Base-by-base conservation (phyloP, 1,140 invertebrate genomes). In the Vollenhovia emeryi region DNA sequence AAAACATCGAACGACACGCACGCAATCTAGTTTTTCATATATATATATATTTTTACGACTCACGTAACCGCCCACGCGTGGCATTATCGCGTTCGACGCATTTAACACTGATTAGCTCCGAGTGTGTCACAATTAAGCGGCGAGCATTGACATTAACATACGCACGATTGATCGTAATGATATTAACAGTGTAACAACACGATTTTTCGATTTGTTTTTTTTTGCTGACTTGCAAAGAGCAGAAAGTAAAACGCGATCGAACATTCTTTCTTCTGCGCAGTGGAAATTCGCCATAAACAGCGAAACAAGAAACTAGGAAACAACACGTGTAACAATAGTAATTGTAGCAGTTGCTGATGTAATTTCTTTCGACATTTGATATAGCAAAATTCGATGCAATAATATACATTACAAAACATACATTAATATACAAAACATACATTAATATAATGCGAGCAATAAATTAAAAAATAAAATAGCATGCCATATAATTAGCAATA, bases 171-270 rank as follows among this genome's bases (percentile, higher is more conserved):
- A 33, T 76, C 18, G 21, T 1, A n/a, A 43, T 43, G 9, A 76
- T n/a, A n/a, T 62, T 30, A 43, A 40, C 13, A 27, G 11, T 40
- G 13, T 33, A 78, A 64, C 11, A 76, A 1, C 7, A 55, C 4
- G 55, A 66, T 33, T 66, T 64, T 64, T 78, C 43, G 13, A 66
- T 21, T 5, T 33, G n/a, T 78, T 78, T 78, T 33, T 40, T 64
- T 36, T n/a, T n/a, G n/a, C 9, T 11, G 3, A 13, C 5, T 45
- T 33, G 15, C 18, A 3, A 7, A 76, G 6, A 24, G 21, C 15
- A 40, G 11, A 76, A 76, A 30, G 36, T 60, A 52, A 1, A 2
- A 11, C 11, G 8, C 36, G 9, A 27, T 60, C 8, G 15, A 36
- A 78, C 0, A 24, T 36, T 24, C 15, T 52, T 57, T 21, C 40